Conservation (phyloP, 2,113 vertebrate species). For the Leptosomus discolor region DNA sequence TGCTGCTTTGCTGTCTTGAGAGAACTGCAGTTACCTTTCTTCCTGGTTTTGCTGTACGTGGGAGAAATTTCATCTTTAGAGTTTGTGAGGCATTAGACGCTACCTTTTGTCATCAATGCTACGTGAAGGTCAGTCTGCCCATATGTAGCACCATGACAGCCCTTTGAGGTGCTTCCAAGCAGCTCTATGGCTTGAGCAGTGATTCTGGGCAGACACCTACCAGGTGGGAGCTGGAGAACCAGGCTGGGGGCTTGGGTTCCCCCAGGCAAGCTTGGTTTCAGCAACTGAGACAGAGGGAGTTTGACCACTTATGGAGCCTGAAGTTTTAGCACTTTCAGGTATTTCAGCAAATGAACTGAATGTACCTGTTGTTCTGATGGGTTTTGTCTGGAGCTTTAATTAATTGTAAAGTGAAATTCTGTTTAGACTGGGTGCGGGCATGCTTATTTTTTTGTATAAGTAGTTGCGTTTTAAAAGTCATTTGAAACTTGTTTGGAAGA, state of each 20-base stretch:
- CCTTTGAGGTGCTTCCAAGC: neutral
- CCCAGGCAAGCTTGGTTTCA: neutral
- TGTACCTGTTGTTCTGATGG: neutral
- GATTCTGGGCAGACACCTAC: neutral
- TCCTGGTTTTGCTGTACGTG: neutral
- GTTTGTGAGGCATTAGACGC: neutral
- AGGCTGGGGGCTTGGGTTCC: neutral
- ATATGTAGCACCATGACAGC: accelerated
- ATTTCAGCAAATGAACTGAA: neutral
- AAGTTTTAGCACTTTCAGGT: neutral
- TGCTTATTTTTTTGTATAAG: neutral
- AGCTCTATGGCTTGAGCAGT: neutral
- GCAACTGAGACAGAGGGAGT: neutral
- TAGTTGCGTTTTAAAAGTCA: neutral
- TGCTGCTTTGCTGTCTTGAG: neutral
- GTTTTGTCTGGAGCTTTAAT: neutral
- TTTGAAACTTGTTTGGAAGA: neutral
- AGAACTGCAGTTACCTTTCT: neutral
- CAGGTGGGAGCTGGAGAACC: neutral
- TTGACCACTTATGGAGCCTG: accelerated
- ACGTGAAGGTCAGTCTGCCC: neutral
- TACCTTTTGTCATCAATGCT: neutral
- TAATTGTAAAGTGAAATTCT: neutral
- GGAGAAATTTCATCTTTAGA: neutral
- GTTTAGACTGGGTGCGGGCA: neutral